Conservation (phyloP, 2,888 invertebrate species). For the Pseudococcus viburni region DNA sequence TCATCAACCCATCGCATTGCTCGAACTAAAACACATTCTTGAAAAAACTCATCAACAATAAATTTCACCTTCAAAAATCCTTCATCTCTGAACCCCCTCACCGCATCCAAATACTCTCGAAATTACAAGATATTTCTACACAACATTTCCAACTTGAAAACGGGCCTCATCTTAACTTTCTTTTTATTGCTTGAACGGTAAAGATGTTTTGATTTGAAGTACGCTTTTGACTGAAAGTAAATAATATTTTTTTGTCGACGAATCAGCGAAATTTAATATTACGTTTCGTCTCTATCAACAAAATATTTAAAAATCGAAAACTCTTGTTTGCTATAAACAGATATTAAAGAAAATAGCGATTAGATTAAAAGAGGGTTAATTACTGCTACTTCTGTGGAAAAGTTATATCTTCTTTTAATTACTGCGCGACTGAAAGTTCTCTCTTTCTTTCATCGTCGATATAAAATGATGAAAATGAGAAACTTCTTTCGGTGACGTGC, state of each 20-base stretch:
- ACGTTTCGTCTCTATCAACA: constrained; percentile 30
- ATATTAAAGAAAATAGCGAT: constrained; percentile 61
- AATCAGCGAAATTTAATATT: constrained; percentile 63
- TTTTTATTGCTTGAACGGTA: constrained; percentile 24
- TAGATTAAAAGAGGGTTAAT: constrained; percentile 56
- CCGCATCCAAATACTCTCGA: neutral
- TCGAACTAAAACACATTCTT: too few species aligned
- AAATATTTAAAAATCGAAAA: constrained; percentile 51
- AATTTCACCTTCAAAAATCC: too few species aligned
- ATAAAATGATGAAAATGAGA: constrained; percentile 48
- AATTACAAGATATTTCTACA: neutral
- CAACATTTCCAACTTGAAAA: constrained; percentile 11
- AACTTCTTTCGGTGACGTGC: constrained; percentile 50
- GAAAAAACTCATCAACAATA: too few species aligned
- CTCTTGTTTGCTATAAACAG: constrained; percentile 60
- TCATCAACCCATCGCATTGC: too few species aligned
- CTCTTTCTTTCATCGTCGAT: constrained; percentile 2
- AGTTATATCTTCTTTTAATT: constrained; percentile 59
- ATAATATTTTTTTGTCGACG: constrained; percentile 56
- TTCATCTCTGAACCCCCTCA: too few species aligned
- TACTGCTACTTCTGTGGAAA: constrained; percentile 59
- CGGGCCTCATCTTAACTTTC: constrained; percentile 1
- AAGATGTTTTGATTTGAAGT: constrained; percentile 53
- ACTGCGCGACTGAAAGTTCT: constrained; percentile 12
- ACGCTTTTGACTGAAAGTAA: constrained; percentile 48